Base-by-base conservation (phyloP, 2,888 invertebrate species). In the Tiphia femorata region DNA sequence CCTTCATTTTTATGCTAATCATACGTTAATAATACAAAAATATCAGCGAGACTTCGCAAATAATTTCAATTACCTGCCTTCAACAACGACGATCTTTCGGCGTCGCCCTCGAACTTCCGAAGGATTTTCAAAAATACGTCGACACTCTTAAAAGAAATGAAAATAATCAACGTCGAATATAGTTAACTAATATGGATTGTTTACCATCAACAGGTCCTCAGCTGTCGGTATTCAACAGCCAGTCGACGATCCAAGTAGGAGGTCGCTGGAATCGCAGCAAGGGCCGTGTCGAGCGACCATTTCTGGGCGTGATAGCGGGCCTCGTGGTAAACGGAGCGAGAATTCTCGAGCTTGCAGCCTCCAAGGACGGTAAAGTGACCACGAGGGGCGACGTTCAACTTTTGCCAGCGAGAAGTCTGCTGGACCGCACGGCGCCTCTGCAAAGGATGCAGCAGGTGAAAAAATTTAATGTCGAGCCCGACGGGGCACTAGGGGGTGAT, bases 271-370 rank as follows among this genome's bases (percentile, higher is more conserved):
- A 91, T 60, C 84, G 86, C 54, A 88, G 90, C 46, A 90, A 90
- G 73, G 88, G 88, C 48, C 84, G 88, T 62, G 89, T 94, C 43
- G 91, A 92, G 74, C 87, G 93, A 33, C 90, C 95, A 1, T 97
- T 96, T 85, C 88, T 91, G 54, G 98, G 97, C 0, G 92, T 95
- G 23, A 88, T 97, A 52, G 92, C 96, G 2, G 98, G 97, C 0
- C 86, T 97, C 7, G 96, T 95, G 10, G 91, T 95, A 51, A 96
- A 96, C 80, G 93, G 95, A 4, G 87, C 92, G 53, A 85, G 94
- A 42, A 89, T 96, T 16, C 85, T 98, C 62, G 97, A 97, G 82
- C 84, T 94, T 79, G 93, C 94, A 0, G 92, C 94, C 0, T 92
- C 93, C 43, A 92, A 92, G 30, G 95, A 96, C 80, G 87, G 92